Percentiles rank a stretch among this genome's conserved stretches.
Evolutionary conservation across 1,140 invertebrate species (phyloP).

Genomic region (Temnothorax curvispinosus): DNA sequence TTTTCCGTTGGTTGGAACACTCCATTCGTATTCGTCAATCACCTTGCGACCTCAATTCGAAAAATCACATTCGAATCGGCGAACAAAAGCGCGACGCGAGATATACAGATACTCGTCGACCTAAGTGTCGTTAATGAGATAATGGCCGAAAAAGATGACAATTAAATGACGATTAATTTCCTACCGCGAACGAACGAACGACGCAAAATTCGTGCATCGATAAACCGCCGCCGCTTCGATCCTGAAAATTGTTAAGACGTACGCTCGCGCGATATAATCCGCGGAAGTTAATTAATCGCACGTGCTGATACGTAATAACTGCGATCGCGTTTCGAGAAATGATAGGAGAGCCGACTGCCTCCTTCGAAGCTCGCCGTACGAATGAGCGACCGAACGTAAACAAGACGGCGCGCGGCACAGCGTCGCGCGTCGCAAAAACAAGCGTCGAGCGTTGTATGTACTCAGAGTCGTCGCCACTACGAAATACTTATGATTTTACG

Average conservation of each 20-base stretch:
- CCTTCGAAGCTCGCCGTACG: neutral
- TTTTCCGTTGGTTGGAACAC: neutral
- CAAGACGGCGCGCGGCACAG: neutral
- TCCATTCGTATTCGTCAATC: neutral
- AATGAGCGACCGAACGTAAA: constrained; percentile 3
- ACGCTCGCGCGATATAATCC: neutral
- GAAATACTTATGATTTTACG: neutral
- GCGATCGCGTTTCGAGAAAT: neutral
- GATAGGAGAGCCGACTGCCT: neutral
- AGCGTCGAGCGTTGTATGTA: neutral
- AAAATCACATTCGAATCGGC: neutral
- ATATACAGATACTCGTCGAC: neutral
- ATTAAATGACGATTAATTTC: neutral
- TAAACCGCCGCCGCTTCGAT: too few species aligned
- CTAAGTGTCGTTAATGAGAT: neutral
- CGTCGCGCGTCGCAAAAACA: neutral
- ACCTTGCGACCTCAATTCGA: neutral
- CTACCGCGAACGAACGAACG: too few species aligned
- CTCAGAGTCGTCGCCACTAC: neutral
- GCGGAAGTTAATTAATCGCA: neutral
- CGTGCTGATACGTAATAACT: neutral
- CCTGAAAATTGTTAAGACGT: too few species aligned
- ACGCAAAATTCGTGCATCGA: too few species aligned
- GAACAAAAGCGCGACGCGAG: neutral
- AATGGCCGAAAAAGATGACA: neutral